Evolutionary conservation across 2,113 vertebrate genomes (phyloP).

Genomic region (Dromas ardeola): DNA sequence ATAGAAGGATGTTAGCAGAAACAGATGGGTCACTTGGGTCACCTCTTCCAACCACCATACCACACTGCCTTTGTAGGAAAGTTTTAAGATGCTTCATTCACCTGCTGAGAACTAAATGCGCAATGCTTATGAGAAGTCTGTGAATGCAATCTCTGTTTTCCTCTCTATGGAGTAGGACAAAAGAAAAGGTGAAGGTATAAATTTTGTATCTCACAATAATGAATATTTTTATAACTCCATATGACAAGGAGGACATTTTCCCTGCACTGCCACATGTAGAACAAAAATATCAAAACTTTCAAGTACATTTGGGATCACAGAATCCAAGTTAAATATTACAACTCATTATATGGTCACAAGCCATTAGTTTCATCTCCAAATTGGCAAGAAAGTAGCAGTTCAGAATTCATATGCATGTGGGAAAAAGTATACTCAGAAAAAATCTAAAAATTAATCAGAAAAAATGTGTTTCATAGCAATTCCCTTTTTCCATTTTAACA

Average conservation of each 20-base stretch:
- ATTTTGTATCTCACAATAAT: not conserved
- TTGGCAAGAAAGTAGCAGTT: constrained; percentile 49
- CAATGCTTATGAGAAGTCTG: not conserved
- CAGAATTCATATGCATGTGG: constrained; percentile 34
- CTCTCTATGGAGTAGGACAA: not conserved
- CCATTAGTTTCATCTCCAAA: constrained; percentile 56
- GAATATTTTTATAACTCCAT: not conserved
- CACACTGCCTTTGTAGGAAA: not conserved
- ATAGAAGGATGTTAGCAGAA: not conserved
- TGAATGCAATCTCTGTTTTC: not conserved
- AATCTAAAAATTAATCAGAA: constrained; percentile 71
- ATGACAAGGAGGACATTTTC: constrained; percentile 8
- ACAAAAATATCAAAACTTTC: constrained; percentile 44
- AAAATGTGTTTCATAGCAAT: constrained; percentile 57
- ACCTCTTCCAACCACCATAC: not conserved
- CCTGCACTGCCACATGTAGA: not conserved
- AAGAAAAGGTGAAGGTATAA: not conserved
- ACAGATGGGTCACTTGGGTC: not conserved
- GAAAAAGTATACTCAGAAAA: constrained; percentile 57
- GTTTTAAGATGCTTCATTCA: not conserved
- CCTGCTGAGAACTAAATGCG: not conserved
- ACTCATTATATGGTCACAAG: constrained; percentile 60
- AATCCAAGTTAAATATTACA: constrained; percentile 52
- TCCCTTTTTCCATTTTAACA: constrained; percentile 66
- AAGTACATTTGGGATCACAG: constrained; percentile 53